phyloP scores from a whole-genome alignment of 2,797 vertebrate species.

The Lerista edwardsae region DNA sequence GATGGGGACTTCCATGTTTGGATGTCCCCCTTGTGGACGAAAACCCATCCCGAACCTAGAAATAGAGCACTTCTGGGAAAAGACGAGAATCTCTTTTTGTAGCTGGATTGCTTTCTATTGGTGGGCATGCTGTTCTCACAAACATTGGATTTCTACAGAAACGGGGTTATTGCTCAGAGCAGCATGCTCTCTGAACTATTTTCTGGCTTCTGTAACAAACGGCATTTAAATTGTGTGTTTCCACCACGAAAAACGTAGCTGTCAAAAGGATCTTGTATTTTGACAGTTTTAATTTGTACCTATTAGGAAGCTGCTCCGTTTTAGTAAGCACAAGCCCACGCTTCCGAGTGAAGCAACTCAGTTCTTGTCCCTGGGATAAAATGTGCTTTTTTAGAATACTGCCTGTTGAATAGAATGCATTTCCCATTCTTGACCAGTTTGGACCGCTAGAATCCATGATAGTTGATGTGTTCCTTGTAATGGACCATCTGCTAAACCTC shows the following conservation, averaged over 20 bases:
- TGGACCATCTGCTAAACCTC: neutral
- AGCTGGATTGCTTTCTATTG: neutral
- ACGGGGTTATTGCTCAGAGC: neutral
- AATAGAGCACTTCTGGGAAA: neutral
- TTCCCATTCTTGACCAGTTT: rapidly evolving
- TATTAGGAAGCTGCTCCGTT: neutral
- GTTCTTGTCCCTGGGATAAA: neutral
- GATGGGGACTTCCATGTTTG: no score
- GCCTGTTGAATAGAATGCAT: rapidly evolving
- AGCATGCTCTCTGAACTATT: neutral
- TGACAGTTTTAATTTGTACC: neutral
- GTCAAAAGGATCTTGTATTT: conserved; percentile 10
- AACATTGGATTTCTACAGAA: neutral
- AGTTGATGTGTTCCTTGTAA: neutral
- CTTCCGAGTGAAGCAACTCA: neutral
- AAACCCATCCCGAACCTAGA: neutral
- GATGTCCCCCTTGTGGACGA: no score
- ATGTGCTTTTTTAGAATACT: rapidly evolving
- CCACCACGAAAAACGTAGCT: neutral
- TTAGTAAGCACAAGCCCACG: neutral
- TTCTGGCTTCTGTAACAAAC: neutral
- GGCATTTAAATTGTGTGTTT: neutral
- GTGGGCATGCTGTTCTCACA: neutral
- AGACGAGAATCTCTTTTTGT: neutral
- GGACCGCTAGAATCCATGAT: conserved; percentile 1